Base-by-base conservation (phyloP, 2,113 vertebrate genomes). In the Rhinolophus sinicus region DNA sequence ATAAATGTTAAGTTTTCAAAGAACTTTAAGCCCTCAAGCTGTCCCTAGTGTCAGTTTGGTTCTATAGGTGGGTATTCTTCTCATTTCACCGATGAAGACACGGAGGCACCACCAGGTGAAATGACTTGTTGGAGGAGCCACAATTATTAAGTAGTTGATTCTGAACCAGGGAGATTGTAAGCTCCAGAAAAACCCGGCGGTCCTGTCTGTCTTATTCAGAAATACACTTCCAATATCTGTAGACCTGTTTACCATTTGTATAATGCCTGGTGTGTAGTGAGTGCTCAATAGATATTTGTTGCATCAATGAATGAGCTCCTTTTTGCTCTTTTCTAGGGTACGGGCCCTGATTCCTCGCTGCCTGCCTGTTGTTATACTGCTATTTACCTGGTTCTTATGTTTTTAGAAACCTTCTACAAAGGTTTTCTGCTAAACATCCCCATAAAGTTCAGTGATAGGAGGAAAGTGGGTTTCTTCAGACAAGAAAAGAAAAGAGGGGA, bases 261-360 rank as follows among this genome's bases (percentile, higher is more conserved):
- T 28, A 33, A 56, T 22, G 13, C 56, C 50, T 21, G 40, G 33
- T 33, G 62, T 13, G 14, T 33, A 38, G 85, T 64, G 6, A 2
- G 8, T 50, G n/a, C 26, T 76, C 54, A 78, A 88, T 50, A 75
- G 76, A 60, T 58, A 52, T 47, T 73, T 89, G 13, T 72, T 88
- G n/a, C 24, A 15, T 80, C 40, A 88, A 35, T 54, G 6, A 47
- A 58, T 85, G 60, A 88, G 44, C 22, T 44, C 5, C 52, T 52
- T 85, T 95, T 93, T 92, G 28, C 19, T 93, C 14, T 70, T 91
- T 95, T 84, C 54, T 82, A 88, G 58, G 75, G 18, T 33, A 62
- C 8, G 0, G 44, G 14, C 15, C 10, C 24, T 33, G 62, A 56
- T 64, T 93, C 30, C 69, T 75, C 38, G 93, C 54, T 67, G 19